Evolutionary conservation across 1,140 invertebrate species (phyloP).

Genomic region (Cepaea nemoralis): DNA sequence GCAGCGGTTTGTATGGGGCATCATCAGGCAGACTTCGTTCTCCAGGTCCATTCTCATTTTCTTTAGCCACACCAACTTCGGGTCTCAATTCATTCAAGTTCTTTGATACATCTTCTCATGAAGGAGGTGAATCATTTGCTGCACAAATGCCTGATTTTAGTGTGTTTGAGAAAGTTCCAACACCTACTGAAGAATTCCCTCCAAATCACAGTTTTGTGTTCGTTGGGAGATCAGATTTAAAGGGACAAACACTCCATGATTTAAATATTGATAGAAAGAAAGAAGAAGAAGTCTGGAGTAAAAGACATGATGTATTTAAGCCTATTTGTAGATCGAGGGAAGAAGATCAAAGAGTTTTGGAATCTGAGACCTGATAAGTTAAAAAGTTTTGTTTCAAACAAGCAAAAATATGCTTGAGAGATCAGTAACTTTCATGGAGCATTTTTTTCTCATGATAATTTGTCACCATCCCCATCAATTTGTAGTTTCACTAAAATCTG

Average conservation of each 20-base stretch:
- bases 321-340: constrained; percentile 13
- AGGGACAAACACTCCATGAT: not conserved
- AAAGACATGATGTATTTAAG: constrained; percentile 4
- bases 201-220: constrained; percentile 22
- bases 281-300: constrained; percentile 25
- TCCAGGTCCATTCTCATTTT: constrained; percentile 63
- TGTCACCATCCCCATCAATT: no score
- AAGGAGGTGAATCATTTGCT: not conserved
- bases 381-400: no score
- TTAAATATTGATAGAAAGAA: not conserved
- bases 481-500: no score
- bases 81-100: constrained; percentile 64
- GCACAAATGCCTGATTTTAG: constrained; percentile 39
- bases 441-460: no score
- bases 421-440: no score
- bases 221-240: not conserved
- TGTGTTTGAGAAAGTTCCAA: constrained; percentile 38
- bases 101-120: constrained; percentile 46
- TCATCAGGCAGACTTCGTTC: constrained; percentile 41
- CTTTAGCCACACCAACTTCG: constrained; percentile 62
- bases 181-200: constrained; percentile 27
- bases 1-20: constrained; percentile 35
- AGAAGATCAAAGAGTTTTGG: not conserved
- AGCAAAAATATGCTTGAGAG: no score
- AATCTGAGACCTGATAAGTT: not conserved